Conservation (phyloP, 2,888 invertebrate species). For the Athalia circularis region DNA sequence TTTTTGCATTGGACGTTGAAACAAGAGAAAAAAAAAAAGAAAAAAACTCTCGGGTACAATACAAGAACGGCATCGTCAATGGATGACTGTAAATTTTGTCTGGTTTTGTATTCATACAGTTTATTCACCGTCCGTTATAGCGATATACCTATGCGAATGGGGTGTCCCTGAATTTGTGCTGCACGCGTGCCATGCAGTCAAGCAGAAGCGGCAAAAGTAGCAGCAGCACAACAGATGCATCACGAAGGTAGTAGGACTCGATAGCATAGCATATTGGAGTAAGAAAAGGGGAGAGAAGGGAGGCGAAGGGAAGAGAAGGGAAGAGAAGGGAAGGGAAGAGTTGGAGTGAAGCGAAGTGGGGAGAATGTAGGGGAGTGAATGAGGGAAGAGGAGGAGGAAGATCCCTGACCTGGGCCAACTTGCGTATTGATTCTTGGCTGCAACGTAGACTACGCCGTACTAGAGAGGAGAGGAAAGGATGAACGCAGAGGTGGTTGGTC, state of each 20-base stretch:
- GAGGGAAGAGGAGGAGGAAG: conserved; percentile 25
- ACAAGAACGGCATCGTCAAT: no score
- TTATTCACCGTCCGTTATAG: no score
- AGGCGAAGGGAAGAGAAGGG: neutral
- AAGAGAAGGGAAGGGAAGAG: neutral
- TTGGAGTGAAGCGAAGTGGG: neutral
- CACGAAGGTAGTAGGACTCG: neutral
- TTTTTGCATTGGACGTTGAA: no score
- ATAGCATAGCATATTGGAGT: neutral
- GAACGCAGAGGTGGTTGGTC: neutral
- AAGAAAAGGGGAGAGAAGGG: neutral
- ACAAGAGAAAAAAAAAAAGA: no score
- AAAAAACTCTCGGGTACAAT: no score
- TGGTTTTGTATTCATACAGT: no score
- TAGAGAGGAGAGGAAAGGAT: neutral
- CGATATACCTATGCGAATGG: neutral
- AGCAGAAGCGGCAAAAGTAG: no score
- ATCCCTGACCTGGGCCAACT: conserved; percentile 49
- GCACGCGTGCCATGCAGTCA: no score
- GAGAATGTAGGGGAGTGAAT: neutral
- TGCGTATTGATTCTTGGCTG: conserved; percentile 48
- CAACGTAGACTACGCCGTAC: conserved; percentile 30
- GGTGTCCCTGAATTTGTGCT: no score
- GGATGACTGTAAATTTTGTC: no score
- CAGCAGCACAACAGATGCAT: no score